Conservation (phyloP, 2,888 invertebrate species). For the Dascillus cervinus region DNA sequence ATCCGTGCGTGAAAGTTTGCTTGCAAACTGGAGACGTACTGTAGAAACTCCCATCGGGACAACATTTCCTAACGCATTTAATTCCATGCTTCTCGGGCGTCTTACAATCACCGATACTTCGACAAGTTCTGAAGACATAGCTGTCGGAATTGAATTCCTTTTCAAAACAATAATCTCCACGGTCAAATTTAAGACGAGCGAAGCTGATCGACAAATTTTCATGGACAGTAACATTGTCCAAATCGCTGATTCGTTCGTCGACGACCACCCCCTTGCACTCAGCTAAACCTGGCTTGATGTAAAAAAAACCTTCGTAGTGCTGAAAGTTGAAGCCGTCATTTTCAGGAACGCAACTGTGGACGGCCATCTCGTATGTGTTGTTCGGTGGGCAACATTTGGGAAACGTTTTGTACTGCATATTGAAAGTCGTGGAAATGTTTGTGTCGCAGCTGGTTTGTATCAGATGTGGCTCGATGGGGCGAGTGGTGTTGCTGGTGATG, state of each 20-base stretch:
- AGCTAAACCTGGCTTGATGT: no score
- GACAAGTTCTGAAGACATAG: slow-evolving; percentile 7
- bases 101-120: slow-evolving; percentile 3
- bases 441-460: no score
- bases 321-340: no score
- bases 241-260: no score
- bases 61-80: slow-evolving; percentile 15
- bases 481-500: no score
- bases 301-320: no score
- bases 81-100: background rate
- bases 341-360: slow-evolving; percentile 23
- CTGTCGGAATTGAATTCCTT: slow-evolving; percentile 1
- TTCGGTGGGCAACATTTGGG: slow-evolving; percentile 31
- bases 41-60: slow-evolving; percentile 12
- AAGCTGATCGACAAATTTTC: no score
- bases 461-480: no score
- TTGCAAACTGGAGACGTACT: slow-evolving; percentile 5
- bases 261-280: no score
- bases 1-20: slow-evolving; percentile 4
- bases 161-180: slow-evolving; percentile 9
- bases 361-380: slow-evolving; percentile 20
- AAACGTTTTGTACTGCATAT: slow-evolving; percentile 12
- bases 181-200: no score
- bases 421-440: no score
- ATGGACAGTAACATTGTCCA: no score